Evolutionary conservation across 2,113 vertebrate species (phyloP), one percentile per base, ranked within the genome.

Genomic region (Caranx ignobilis): DNA sequence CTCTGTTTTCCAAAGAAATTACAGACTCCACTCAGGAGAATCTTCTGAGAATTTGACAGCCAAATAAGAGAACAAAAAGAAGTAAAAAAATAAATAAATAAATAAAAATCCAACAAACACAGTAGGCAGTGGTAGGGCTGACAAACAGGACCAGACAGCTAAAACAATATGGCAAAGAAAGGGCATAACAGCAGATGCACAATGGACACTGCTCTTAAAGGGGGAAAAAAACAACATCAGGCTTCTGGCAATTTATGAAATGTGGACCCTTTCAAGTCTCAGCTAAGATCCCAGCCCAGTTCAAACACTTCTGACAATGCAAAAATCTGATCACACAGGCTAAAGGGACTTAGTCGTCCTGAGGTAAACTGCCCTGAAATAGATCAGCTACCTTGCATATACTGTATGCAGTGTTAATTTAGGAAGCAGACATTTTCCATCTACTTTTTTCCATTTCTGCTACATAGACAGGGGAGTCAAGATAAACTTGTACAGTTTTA

Each of bases 31-130:
- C 16, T 48, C 3, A 19, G 47, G 5, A 3, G 56, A 61, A 12
- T 68, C 3, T 61, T 55, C 55, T 72, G 55, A 63, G 31, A 43
- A 63, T 26, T 4, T 59, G 63, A 63, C 63, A 73, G 75, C 56
- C 34, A 77, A 57, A 77, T 11, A 47, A 56, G 16, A 48, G 19
- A 54, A 56, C 64, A 79, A 55, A n/a, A 45, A 37, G 45, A 48
- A 19, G 39, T 41, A 48, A 18, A 47, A 47, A 15, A 50, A 50
- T 5, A 18, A 15, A 8, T 3, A 62, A 18, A 64, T 19, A 56
- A 16, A 9, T 6, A 45, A 21, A 67, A 6, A 13, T 26, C 26
- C 26, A 26, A 26, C 26, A 41, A 69, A 32, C 13, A 32, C 19
- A 21, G 19, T 11, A 47, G 47, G 18, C 21, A 39, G 71, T 56